Percentiles rank a stretch among this genome's conserved stretches.
These are phyloP conservation scores for Pygmarrhopalites habei DNA, from an alignment of 1,140 invertebrate genomes.

Conservation along the genomic window DNA sequence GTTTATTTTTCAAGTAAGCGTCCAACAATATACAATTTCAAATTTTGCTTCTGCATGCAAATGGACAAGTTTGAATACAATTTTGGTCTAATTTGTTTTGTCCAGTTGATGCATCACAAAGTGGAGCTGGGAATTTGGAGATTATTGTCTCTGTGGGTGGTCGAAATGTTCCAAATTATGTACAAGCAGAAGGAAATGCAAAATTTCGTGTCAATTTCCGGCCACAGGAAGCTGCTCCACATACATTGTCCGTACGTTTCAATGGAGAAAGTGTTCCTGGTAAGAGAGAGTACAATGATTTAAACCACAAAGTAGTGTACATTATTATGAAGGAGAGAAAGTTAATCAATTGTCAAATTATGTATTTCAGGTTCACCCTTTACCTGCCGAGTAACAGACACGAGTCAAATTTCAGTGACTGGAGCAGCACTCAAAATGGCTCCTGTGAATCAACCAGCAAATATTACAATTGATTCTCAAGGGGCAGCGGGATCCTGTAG, in stretches of 20 bases:
- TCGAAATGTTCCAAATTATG: constrained; percentile 96
- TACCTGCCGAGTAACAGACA: constrained; percentile 66
- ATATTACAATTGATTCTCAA: constrained; percentile 56
- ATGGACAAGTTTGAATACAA: no score
- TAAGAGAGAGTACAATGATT: not conserved
- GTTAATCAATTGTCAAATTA: no score
- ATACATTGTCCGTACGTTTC: constrained; percentile 85
- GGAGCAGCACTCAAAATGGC: constrained; percentile 57
- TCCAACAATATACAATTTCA: no score
- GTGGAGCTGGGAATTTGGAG: constrained; percentile 90
- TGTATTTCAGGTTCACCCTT: constrained; percentile 90
- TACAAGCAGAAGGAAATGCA: constrained; percentile 94
- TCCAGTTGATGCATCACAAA: constrained; percentile 68
- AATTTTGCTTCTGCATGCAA: no score
- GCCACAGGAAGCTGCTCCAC: constrained; percentile 80
- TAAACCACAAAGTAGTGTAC: not conserved
- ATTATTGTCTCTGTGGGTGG: constrained; percentile 97
- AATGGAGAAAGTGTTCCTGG: constrained; percentile 90
- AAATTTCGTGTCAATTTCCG: constrained; percentile 94
- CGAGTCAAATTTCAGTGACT: constrained; percentile 53
- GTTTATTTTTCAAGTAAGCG: constrained; percentile 66
- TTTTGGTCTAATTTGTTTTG: no score
- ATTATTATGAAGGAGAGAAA: constrained; percentile 38
- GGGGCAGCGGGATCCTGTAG: constrained; percentile 48
- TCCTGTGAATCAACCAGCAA: constrained; percentile 52